Conservation (phyloP, 2,888 invertebrate genomes). For the Tanypteryx hageni region DNA sequence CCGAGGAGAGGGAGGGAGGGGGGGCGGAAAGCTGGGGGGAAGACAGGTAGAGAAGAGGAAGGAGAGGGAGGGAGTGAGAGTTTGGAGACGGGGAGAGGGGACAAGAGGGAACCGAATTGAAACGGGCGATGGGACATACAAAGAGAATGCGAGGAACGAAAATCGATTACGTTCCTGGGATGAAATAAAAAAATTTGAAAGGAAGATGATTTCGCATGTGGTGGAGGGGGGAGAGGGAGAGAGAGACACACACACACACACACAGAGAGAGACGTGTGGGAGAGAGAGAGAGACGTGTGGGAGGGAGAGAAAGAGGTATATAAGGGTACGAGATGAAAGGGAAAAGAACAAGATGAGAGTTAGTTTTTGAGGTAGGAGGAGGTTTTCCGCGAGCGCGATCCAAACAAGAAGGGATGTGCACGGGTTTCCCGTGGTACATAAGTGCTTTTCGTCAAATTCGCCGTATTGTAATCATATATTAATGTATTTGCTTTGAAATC, state of each 20-base stretch:
- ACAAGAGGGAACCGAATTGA: constrained; percentile 13
- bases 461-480: too few relatives aligned
- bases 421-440: too few relatives aligned
- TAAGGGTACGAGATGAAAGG: neutral
- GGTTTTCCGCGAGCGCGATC: neutral
- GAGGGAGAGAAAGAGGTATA: neutral
- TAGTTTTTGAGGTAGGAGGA: neutral
- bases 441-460: too few relatives aligned
- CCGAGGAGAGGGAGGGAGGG: neutral
- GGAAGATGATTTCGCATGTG: constrained; percentile 29
- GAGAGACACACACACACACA: too few relatives aligned
- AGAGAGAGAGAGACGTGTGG: neutral
- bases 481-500: too few relatives aligned
- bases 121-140: constrained; percentile 31
- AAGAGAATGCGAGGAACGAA: constrained; percentile 44
- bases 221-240: neutral
- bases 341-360: neutral
- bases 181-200: constrained; percentile 25
- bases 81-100: neutral
- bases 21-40: neutral
- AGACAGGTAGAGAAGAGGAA: neutral
- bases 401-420: neutral
- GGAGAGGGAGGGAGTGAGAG: neutral
- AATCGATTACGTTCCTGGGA: constrained; percentile 50
- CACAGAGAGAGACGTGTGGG: neutral